These are phyloP conservation scores for Drymodes brunneopygia DNA, from an alignment of 2,113 vertebrate genomes.

Conservation along the genomic window DNA sequence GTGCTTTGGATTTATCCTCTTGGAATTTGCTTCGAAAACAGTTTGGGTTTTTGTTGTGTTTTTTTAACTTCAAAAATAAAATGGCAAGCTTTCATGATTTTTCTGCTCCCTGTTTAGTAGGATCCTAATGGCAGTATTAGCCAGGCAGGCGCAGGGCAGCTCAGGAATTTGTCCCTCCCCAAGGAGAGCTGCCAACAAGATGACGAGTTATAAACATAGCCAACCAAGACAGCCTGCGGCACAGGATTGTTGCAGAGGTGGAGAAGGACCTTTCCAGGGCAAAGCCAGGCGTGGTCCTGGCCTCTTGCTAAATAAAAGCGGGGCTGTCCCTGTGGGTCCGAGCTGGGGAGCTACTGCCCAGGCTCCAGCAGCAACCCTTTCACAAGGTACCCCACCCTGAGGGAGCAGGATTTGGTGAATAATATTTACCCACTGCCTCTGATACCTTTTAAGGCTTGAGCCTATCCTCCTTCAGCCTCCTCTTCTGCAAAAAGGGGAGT, in stretches of 20 bases:
- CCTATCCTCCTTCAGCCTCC: background rate
- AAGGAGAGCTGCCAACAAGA: constrained; percentile 7
- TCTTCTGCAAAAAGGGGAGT: background rate
- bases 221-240: constrained; percentile 28
- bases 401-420: background rate
- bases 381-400: rapidly evolving
- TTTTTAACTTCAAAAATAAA: background rate
- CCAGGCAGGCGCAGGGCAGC: background rate
- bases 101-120: background rate
- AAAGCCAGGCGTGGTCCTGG: background rate
- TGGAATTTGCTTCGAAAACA: background rate
- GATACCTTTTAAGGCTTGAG: background rate
- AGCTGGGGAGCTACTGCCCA: background rate
- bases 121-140: background rate
- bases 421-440: background rate
- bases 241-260: background rate
- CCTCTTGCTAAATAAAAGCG: background rate
- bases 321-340: background rate
- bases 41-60: background rate
- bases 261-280: background rate
- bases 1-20: background rate
- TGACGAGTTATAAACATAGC: constrained; percentile 3
- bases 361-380: background rate
- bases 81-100: background rate
- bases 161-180: constrained; percentile 42